Percentiles rank a stretch among this genome's conserved stretches.
phyloP scores from a whole-genome alignment of 2,797 vertebrate genomes.

The Scleropages formosus region DNA sequence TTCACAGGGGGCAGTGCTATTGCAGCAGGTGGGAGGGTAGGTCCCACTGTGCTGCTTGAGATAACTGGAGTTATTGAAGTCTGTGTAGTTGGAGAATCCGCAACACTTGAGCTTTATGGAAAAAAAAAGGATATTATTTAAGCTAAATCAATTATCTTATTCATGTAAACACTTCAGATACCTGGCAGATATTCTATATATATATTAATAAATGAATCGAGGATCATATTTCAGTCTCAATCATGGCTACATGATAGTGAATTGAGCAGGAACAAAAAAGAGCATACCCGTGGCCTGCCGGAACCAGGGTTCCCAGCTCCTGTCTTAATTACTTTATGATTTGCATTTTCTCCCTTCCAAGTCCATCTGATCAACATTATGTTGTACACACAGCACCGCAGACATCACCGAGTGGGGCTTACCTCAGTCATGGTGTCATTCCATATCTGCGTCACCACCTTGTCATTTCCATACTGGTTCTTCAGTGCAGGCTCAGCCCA shows the following conservation, averaged over 20 bases:
- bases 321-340: too few relatives aligned
- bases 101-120: slow-evolving; percentile 77
- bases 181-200: too few relatives aligned
- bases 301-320: too few relatives aligned
- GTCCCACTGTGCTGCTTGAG: fast-evolving
- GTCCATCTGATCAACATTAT: too few relatives aligned
- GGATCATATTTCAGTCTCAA: too few relatives aligned
- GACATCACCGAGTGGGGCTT: slow-evolving; percentile 31
- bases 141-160: neutral
- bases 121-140: neutral
- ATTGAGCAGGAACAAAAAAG: too few relatives aligned
- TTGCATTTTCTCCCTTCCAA: too few relatives aligned
- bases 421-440: slow-evolving; percentile 82
- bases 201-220: too few relatives aligned
- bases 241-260: too few relatives aligned
- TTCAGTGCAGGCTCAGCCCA: slow-evolving; percentile 66
- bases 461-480: slow-evolving; percentile 64
- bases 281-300: too few relatives aligned
- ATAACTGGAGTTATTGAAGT: slow-evolving; percentile 73
- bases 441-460: slow-evolving; percentile 72
- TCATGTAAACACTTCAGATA: too few relatives aligned
- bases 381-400: too few relatives aligned
- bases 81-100: slow-evolving; percentile 82
- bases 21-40: slow-evolving; percentile 76
- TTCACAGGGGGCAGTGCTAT: slow-evolving; percentile 40